Base-by-base conservation (phyloP, 2,797 vertebrate species). In the Phataginus tetradactyla region DNA sequence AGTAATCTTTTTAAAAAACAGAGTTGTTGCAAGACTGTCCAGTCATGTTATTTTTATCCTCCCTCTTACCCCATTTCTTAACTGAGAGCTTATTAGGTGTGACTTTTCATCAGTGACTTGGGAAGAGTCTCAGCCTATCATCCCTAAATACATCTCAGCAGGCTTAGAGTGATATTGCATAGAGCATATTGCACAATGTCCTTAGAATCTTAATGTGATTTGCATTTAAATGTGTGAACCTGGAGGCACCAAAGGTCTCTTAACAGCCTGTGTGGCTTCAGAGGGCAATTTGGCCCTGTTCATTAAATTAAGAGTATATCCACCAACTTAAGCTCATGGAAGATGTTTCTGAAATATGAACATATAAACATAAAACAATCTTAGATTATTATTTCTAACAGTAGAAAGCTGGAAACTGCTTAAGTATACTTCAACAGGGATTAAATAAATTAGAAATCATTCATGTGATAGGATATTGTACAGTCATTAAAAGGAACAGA, bases 1-100 rank as follows among this genome's bases (percentile, higher is more conserved):
- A 96, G 39, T 42, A 77, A 93, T 71, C 39, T 39, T 79, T 64
- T 92, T 72, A 64, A 83, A 71, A 78, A 79, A 53, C 18, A 71
- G 39, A 78, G 39, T 90, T 57, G 55, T 45, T 63, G 13, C 63
- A 86, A 87, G 63, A 18, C 61, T 85, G n/a, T 68, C 69, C 27
- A 72, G 7, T 77, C 55, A 12, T 12, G 20, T 92, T 89, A 39
- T 89, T 96, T 91, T 96, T 87, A 53, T 39, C 86, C 53, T 90
- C 72, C 15, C 34, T 97, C 55, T 59, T 81, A 57, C 21, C 34
- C 86, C 5, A 23, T 77, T 91, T 95, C 86, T 91, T 84, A 42
- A 83, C 59, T 7, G 0, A 77, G 79, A 59, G 42, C 88, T 84
- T 89, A 4, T 91, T 66, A 63, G 59, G 7, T 5, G 4, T 81